Percentiles rank a stretch among this genome's conserved stretches.
phyloP scores from a whole-genome alignment of 2,113 vertebrate genomes.

The Gallinago media region DNA sequence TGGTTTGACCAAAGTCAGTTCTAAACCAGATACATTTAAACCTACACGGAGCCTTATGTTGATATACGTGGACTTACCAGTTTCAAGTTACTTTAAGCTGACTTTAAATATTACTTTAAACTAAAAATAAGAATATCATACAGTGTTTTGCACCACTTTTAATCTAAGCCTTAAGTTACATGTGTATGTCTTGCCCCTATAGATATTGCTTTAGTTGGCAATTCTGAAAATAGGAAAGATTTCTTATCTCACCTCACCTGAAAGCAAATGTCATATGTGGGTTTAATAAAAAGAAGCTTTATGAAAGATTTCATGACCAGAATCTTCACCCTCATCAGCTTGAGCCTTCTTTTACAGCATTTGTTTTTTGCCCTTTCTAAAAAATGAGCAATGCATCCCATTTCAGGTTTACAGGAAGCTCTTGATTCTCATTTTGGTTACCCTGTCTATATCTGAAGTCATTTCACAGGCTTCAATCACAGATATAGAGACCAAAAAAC shows the following conservation, averaged over 20 bases:
- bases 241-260: constrained; percentile 1
- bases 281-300: constrained; percentile 32
- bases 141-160: not conserved
- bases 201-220: not conserved
- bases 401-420: constrained; percentile 31
- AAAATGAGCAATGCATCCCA: constrained; percentile 44
- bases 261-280: not conserved
- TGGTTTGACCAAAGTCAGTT: not conserved
- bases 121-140: not conserved
- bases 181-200: not conserved
- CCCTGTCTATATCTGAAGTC: not conserved
- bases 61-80: not conserved
- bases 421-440: constrained; percentile 20
- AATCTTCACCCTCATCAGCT: not conserved
- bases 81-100: not conserved
- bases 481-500: constrained; percentile 7
- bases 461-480: constrained; percentile 15
- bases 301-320: constrained; percentile 23
- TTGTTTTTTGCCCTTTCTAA: constrained; percentile 43
- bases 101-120: not conserved
- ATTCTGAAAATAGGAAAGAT: not conserved
- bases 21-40: not conserved
- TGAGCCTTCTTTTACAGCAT: not conserved
- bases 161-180: not conserved
- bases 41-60: not conserved